Conservation (phyloP, 2,888 invertebrate species). For the Dicycla oo region DNA sequence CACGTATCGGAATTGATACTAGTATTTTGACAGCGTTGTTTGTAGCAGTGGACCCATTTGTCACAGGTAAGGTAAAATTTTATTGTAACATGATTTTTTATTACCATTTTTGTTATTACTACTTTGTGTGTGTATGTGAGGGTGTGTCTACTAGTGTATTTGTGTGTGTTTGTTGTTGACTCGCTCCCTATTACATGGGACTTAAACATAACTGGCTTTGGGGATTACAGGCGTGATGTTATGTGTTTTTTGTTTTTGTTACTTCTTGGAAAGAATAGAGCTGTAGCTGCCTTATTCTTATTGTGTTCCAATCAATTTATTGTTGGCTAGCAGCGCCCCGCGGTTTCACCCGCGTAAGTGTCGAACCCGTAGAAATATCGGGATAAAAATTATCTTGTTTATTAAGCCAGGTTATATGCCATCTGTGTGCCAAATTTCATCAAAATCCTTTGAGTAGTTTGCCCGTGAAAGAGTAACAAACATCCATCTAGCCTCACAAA, state of each 20-base stretch:
- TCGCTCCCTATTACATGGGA: background rate
- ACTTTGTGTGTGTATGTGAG: background rate
- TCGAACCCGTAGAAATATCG: no score
- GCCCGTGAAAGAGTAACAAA: no score
- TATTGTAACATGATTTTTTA: background rate
- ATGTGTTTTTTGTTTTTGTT: background rate
- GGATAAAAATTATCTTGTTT: no score
- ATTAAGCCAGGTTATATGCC: no score
- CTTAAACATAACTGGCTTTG: background rate
- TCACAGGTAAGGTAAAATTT: constrained; percentile 5
- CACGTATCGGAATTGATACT: constrained; percentile 28
- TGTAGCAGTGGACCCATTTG: constrained; percentile 1
- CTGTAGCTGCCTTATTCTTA: background rate
- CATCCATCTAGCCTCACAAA: no score
- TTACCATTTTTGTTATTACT: background rate
- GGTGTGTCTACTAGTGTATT: background rate
- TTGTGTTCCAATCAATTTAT: background rate
- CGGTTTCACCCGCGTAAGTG: no score
- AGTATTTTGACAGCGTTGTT: constrained; percentile 44
- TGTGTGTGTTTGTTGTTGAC: background rate
- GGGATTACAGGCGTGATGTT: no score
- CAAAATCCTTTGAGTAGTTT: no score
- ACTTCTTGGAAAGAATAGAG: background rate
- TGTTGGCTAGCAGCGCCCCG: background rate
- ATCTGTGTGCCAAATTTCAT: no score